Evolutionary conservation across 1,140 invertebrate genomes (phyloP), one percentile per base, ranked within the genome.

Genomic region (Leptopilina clavipes): DNA sequence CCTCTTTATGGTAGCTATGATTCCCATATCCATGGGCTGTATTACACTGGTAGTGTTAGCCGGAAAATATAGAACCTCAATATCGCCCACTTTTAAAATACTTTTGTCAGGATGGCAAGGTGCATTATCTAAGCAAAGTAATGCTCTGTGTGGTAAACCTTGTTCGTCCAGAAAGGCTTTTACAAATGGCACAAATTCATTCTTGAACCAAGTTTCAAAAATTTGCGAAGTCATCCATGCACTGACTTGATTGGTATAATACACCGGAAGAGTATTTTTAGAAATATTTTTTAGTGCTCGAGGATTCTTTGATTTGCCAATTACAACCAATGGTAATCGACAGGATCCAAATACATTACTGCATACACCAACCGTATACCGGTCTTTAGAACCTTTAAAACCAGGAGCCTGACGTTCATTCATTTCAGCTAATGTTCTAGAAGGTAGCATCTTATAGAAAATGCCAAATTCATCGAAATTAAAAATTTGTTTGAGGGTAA

Each of bases 311-410:
- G 12, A 44, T 12, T 44, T 44, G 1, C 43, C 43, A 44, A 44
- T 44, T 7, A 44, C 12, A 11, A 44, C 12, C 43, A 44, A 44
- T 44, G 9, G 43, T 44, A 44, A 12, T 5, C 12, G 8, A 44
- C 43, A 44, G 12, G 43, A 44, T 44, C 43, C 43, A 44, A 22
- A 3, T 56, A 56, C 18, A 25, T 74, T 59, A n/a, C 18, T 25
- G 52, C 52, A 54, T 8, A 54, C 52, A 18, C 52, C 52, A 54
- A 54, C 52, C 9, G n/a, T 54, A 19, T 54, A 54, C n/a, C 52
- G 52, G 8, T 54, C 52, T 18, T 54, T 54, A 18, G 6, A 18
- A 19, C 52, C 52, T 17, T 56, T 56, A 56, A 56, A 56, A 19
- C 52, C 52, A 56, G 52, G 52, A 18, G 18, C 52, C 17, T 56